phyloP scores from a whole-genome alignment of 92 coral and sea anemone species.

The Phenganax marumi region DNA sequence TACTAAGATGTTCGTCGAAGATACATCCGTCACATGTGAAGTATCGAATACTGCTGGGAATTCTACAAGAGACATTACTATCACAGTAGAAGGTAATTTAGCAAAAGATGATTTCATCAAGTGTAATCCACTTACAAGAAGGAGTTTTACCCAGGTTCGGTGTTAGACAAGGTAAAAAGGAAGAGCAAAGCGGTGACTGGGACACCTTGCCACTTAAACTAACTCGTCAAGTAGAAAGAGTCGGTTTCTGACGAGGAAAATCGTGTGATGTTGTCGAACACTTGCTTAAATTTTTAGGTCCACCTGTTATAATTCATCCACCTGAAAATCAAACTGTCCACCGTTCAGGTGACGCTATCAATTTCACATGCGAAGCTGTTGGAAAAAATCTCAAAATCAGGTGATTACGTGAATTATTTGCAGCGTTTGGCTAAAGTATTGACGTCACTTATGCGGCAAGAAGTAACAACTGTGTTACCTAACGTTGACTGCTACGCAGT shows the following conservation, averaged over 20 bases:
- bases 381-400: slow-evolving; percentile 68
- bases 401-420: slow-evolving; percentile 40
- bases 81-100: slow-evolving; percentile 39
- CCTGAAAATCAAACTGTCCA: slow-evolving; percentile 67
- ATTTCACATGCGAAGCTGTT: slow-evolving; percentile 66
- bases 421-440: not conserved
- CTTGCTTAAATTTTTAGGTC: not conserved
- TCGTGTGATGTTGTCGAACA: not conserved
- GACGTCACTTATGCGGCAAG: not conserved
- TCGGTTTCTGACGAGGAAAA: not conserved
- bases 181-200: not conserved
- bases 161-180: not conserved
- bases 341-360: slow-evolving; percentile 47
- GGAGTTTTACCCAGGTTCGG: not conserved
- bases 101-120: not conserved
- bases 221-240: too few species aligned
- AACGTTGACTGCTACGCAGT: not conserved
- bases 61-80: slow-evolving; percentile 50
- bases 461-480: too few species aligned
- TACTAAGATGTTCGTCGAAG: slow-evolving; percentile 28
- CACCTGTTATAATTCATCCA: slow-evolving; percentile 62
- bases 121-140: too few species aligned
- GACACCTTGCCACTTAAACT: too few species aligned
- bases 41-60: slow-evolving; percentile 65
- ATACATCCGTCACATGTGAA: slow-evolving; percentile 67